Base-by-base conservation (phyloP, 2,113 vertebrate species). In the Lepisosteus oculatus region DNA sequence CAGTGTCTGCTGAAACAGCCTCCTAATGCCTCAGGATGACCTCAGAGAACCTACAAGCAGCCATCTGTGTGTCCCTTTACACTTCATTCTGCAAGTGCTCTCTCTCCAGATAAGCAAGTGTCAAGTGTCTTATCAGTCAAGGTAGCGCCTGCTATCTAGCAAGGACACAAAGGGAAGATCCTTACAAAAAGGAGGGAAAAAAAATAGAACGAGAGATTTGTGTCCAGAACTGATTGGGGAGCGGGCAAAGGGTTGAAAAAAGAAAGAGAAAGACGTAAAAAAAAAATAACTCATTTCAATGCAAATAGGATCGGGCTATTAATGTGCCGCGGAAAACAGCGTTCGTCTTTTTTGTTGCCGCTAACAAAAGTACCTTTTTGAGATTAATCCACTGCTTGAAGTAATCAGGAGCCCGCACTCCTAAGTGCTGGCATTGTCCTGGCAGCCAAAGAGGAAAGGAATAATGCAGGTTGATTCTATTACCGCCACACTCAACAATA, bases 381-480 rank as follows among this genome's bases (percentile, higher is more conserved):
- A 94, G 92, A 91, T 94, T 92, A 92, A 94, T 93, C 92, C 91
- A 93, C 84, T 93, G 91, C 90, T 93, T 93, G 91, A 94, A 93
- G 92, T 94, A 94, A 91, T 93, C 92, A 78, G 92, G 91, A 82
- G 92, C 91, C 55, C 90, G 90, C 84, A 94, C 88, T 76, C 92
- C 92, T 90, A 93, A 90, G 81, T 91, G 92, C 80, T 92, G 91
- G 89, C 89, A 93, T 86, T 94, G 92, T 86, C 91, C 92, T 74
- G 91, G 90, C 85, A 94, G 92, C 93, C 91, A 93, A 75, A 77
- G 63, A 91, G 83, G 91, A 69, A 72, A 82, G 74, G 87, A 54
- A 90, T 59, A 87, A 75, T 83, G 79, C 74, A 83, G 80, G 79
- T 86, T 87, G 73, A 81, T 81, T 86, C 72, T 77, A 81, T 72